Evolutionary conservation across 2,888 invertebrate species (phyloP).

Genomic region (Chrysopilus asiliformis): DNA sequence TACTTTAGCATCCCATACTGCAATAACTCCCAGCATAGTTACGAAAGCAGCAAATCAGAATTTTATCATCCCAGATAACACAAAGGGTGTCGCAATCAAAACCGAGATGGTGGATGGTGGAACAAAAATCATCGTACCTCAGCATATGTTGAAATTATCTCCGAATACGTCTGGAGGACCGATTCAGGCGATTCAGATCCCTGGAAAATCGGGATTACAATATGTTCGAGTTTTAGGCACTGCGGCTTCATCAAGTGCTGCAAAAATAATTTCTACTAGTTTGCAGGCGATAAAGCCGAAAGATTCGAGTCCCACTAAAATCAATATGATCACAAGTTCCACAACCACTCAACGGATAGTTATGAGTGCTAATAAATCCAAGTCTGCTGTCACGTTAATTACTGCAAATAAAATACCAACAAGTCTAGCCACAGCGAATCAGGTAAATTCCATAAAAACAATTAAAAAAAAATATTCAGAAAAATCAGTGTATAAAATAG

Average conservation of each 20-base stretch:
- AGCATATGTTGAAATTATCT: constrained; percentile 27
- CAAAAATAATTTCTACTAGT: constrained; percentile 23
- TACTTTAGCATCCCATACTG: constrained; percentile 7
- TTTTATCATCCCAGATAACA: constrained; percentile 3
- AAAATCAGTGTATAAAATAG: too few species aligned
- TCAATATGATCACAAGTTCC: background rate
- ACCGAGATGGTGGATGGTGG: constrained; percentile 22
- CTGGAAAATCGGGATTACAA: constrained; percentile 39
- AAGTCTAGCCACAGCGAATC: constrained; percentile 21
- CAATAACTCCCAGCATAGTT: constrained; percentile 2
- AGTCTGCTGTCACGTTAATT: background rate
- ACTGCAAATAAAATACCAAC: constrained; percentile 18
- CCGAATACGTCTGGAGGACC: constrained; percentile 15
- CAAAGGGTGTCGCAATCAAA: constrained; percentile 21
- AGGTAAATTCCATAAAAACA: constrained; percentile 9
- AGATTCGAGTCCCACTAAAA: constrained; percentile 18
- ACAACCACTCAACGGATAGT: constrained; percentile 4
- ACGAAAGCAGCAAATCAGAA: constrained; percentile 4
- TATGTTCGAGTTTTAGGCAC: constrained; percentile 52
- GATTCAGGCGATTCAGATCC: constrained; percentile 28
- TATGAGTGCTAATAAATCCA: constrained; percentile 6
- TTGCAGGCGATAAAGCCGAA: constrained; percentile 23
- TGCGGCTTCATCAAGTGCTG: constrained; percentile 29
- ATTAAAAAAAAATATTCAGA: too few species aligned
- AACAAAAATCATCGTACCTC: constrained; percentile 29